Conservation (phyloP, 2,797 vertebrate genomes). For the Coracias cyanogaster region DNA sequence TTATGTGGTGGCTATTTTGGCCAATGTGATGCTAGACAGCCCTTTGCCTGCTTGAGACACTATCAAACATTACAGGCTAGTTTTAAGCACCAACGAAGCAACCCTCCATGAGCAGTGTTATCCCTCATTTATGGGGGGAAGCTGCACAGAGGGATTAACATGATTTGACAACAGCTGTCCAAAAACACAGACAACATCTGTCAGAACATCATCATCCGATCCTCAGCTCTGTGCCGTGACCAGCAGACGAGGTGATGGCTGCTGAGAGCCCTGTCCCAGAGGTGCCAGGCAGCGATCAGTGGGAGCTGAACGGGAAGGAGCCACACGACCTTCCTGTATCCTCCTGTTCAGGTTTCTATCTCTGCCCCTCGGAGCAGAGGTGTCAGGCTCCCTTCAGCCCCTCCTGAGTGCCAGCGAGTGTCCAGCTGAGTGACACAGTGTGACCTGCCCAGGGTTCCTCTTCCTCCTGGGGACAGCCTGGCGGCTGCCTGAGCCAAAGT, state of each 20-base stretch:
- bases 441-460: neutral
- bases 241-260: neutral
- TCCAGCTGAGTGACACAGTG: neutral
- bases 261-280: neutral
- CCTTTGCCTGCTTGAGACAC: neutral
- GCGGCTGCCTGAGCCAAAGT: neutral
- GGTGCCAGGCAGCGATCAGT: rapidly evolving
- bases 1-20: neutral
- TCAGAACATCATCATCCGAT: neutral
- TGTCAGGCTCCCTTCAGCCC: neutral
- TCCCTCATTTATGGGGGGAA: neutral
- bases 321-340: neutral
- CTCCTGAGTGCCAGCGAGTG: neutral
- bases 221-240: neutral
- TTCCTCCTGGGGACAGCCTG: neutral
- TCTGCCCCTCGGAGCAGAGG: neutral
- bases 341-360: neutral
- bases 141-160: neutral
- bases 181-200: neutral
- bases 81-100: neutral
- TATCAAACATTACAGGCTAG: neutral
- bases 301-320: neutral
- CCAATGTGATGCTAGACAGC: neutral
- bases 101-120: rapidly evolving
- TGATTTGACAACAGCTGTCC: neutral